Evolutionary conservation across 2,113 vertebrate genomes (phyloP).

Genomic region (Aphelocoma coerulescens): DNA sequence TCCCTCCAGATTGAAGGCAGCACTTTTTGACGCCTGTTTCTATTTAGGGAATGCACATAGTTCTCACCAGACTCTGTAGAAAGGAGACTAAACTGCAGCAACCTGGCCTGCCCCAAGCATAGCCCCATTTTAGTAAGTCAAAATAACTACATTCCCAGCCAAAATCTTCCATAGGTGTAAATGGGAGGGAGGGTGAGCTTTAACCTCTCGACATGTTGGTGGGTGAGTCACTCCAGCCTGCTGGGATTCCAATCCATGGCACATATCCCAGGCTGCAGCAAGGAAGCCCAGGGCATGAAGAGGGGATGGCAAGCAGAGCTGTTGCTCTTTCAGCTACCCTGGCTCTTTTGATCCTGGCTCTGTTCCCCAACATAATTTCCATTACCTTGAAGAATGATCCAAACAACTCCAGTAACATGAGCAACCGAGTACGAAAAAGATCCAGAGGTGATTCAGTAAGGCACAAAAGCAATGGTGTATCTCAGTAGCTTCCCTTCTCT

Average conservation of each 20-base stretch:
- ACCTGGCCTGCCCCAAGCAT: neutral
- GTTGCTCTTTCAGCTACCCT: neutral
- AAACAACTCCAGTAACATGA: neutral
- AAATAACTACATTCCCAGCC: neutral
- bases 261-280: neutral
- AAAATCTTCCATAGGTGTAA: neutral
- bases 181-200: neutral
- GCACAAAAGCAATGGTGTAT: neutral
- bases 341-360: neutral
- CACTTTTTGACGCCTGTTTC: neutral
- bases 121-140: neutral
- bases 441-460: neutral
- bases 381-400: neutral
- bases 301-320: neutral
- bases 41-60: neutral
- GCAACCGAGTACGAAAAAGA: neutral
- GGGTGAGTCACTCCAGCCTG: neutral
- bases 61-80: neutral
- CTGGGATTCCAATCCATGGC: neutral
- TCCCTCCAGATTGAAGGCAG: neutral
- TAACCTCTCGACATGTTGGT: neutral
- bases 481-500: neutral
- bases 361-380: neutral
- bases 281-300: neutral
- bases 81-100: neutral